Conservation (phyloP, 2,113 vertebrate genomes). For the Sciurus niger region DNA sequence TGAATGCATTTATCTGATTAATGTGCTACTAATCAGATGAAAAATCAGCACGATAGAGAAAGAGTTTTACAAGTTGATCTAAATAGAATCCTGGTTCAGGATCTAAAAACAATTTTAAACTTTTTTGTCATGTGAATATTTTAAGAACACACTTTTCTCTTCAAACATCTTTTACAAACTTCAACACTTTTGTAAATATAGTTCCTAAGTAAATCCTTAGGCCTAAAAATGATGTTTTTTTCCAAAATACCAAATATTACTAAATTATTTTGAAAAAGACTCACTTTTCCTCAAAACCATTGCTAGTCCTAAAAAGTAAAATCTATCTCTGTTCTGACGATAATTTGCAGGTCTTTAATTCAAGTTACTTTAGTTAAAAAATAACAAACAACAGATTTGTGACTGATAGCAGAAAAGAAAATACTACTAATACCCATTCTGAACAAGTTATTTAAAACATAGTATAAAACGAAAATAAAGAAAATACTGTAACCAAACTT, state of each 20-base stretch:
- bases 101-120: conserved; percentile 10
- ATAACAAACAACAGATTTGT: not conserved
- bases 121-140: not conserved
- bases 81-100: not conserved
- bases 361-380: not conserved
- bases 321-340: not conserved
- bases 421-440: not conserved
- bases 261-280: not conserved
- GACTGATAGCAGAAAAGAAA: not conserved
- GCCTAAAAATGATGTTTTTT: not conserved
- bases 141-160: not conserved
- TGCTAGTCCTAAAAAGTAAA: not conserved
- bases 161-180: not conserved
- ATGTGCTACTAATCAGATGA: not conserved
- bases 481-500: not conserved
- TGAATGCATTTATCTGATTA: conserved; percentile 55
- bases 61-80: not conserved
- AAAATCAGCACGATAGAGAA: conserved; percentile 33
- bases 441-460: not conserved
- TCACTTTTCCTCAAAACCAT: not conserved
- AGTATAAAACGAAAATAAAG: not conserved
- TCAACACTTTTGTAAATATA: not conserved
- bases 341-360: not conserved
- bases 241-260: not conserved
- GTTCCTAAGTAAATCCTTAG: not conserved